Percentiles rank a stretch among this genome's conserved stretches.
These are phyloP conservation scores for Apamea sordens DNA, from an alignment of 2,888 invertebrate genomes.

Conservation along the genomic window DNA sequence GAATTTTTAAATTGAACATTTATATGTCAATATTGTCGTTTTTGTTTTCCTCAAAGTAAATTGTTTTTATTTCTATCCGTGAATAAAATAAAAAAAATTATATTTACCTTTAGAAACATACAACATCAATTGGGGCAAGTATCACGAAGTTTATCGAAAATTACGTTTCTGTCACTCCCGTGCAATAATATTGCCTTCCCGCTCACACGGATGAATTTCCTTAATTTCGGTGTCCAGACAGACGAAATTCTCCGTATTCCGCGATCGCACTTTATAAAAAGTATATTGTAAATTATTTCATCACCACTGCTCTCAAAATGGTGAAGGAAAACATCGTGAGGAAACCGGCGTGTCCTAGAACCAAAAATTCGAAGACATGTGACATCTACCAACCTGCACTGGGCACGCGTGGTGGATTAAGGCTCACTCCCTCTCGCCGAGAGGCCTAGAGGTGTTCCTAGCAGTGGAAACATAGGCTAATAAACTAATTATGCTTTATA, in stretches of 20 bases:
- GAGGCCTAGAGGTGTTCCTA: no score
- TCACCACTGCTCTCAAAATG: no score
- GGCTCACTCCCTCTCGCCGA: no score
- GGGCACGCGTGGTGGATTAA: no score
- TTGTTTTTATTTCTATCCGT: not conserved
- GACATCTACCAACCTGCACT: no score
- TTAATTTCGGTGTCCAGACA: not conserved
- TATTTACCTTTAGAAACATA: slow-evolving; percentile 31
- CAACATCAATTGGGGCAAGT: slow-evolving; percentile 41
- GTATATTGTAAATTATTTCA: not conserved
- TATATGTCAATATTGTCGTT: not conserved
- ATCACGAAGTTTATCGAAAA: not conserved
- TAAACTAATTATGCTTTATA: not conserved
- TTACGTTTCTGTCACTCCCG: not conserved
- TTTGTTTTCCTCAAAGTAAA: not conserved
- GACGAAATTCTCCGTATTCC: slow-evolving; percentile 1
- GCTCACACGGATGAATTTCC: not conserved
- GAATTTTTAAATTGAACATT: not conserved
- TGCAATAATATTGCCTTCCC: not conserved
- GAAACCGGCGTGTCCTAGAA: no score
- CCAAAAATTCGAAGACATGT: no score
- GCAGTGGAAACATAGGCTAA: not conserved
- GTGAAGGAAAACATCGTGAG: no score
- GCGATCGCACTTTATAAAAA: not conserved
- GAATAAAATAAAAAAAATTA: not conserved